phyloP scores from a whole-genome alignment of 2,888 invertebrate species.

The Patella caerulea region DNA sequence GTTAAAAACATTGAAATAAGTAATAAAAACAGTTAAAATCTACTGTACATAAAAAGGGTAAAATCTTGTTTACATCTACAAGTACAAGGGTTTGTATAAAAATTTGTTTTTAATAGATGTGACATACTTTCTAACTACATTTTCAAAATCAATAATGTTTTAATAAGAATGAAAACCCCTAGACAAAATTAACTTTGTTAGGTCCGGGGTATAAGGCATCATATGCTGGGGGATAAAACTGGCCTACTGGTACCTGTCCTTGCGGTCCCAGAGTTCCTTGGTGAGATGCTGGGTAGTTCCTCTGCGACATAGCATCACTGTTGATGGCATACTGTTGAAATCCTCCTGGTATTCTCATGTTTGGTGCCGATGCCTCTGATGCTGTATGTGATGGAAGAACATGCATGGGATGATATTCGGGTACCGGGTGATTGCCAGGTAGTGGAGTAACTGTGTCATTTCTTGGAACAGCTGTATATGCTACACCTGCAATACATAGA shows the following conservation, averaged over 20 bases:
- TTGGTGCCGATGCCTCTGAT: neutral
- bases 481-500: neutral
- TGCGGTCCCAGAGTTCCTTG: neutral
- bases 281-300: neutral
- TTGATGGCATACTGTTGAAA: constrained; percentile 3
- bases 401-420: constrained; percentile 1
- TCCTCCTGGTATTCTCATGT: neutral
- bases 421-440: neutral
- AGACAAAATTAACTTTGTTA: constrained; percentile 7
- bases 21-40: no score
- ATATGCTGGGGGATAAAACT: constrained; percentile 8
- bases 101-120: no score
- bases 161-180: neutral
- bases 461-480: constrained; percentile 1
- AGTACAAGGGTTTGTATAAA: no score
- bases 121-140: no score
- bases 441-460: neutral
- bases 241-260: constrained; percentile 1
- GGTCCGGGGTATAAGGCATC: neutral
- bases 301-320: neutral
- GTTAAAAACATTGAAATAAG: no score
- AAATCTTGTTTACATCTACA: no score
- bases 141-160: no score
- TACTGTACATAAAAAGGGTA: no score
- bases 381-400: neutral